Evolutionary conservation across 2,888 invertebrate genomes (phyloP).

Genomic region (Tenthredo mesomela): DNA sequence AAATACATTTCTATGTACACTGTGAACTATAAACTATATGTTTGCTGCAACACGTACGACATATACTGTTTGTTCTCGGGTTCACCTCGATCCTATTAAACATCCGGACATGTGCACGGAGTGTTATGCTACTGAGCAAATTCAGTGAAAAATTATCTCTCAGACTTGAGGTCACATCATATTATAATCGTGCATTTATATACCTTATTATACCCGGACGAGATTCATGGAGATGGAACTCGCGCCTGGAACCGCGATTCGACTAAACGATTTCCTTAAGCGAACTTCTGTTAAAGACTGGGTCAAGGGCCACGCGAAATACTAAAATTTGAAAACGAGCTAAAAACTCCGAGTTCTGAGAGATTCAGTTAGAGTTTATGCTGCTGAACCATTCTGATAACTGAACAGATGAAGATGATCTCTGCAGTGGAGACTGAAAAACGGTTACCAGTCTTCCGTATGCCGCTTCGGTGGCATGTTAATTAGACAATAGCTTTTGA

Average conservation of each 20-base stretch:
- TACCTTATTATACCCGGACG: neutral
- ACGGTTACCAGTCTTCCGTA: neutral
- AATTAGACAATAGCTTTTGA: conserved; percentile 33
- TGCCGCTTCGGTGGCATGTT: neutral
- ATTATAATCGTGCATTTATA: neutral
- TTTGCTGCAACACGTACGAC: neutral
- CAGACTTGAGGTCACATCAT: neutral
- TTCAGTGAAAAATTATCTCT: neutral
- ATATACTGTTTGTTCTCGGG: neutral
- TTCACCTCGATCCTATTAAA: conserved; percentile 7
- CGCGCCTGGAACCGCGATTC: neutral
- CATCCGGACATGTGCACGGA: neutral
- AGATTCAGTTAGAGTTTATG: neutral
- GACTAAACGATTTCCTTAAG: neutral
- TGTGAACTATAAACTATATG: neutral
- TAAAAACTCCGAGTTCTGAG: neutral
- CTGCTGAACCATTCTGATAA: neutral
- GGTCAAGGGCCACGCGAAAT: neutral
- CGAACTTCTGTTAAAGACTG: neutral
- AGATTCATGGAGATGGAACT: neutral
- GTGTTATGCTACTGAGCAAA: neutral
- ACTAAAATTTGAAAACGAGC: neutral
- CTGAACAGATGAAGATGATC: neutral
- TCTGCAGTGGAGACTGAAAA: neutral
- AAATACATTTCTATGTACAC: neutral